Percentiles rank a stretch among this genome's conserved stretches.
These are phyloP conservation scores for Pseudorhiza aurosa DNA, from an alignment of 30 jellyfish, hydroid and myxozoan species.

Conservation along the genomic window DNA sequence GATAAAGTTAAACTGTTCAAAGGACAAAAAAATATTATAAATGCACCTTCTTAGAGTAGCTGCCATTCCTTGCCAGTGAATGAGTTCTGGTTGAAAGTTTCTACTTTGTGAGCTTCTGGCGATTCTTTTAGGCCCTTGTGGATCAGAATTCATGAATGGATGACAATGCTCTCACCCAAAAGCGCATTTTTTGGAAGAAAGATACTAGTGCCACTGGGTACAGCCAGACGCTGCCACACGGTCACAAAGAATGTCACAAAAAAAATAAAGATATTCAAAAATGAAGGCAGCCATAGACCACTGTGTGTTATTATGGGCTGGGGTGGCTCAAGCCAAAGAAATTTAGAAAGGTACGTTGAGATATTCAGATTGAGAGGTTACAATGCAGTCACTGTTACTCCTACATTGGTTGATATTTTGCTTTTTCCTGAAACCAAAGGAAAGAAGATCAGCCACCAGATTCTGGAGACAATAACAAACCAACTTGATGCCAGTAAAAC, in stretches of 20 bases:
- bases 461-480: conserved; percentile 21
- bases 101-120: too few species aligned
- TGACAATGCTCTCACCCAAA: not conserved
- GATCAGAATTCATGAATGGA: too few species aligned
- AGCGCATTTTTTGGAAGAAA: not conserved
- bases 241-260: not conserved
- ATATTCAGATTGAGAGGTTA: conserved; percentile 57
- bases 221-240: not conserved
- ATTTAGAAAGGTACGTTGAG: conserved; percentile 63
- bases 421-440: conserved; percentile 63
- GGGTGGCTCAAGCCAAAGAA: conserved; percentile 67
- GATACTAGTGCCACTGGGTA: not conserved
- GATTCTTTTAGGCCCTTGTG: too few species aligned
- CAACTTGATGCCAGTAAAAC: conserved; percentile 12
- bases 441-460: conserved; percentile 38
- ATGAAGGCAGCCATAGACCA: conserved; percentile 10
- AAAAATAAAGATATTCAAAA: conserved; percentile 20
- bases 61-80: too few species aligned
- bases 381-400: conserved; percentile 74
- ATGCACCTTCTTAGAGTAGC: too few species aligned
- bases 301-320: conserved; percentile 91
- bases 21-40: too few species aligned
- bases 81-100: too few species aligned
- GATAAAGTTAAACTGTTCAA: too few species aligned
- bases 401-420: conserved; percentile 60